These are phyloP conservation scores for Tenebrio molitor DNA, from an alignment of 1,140 invertebrate species.

Conservation along the genomic window DNA sequence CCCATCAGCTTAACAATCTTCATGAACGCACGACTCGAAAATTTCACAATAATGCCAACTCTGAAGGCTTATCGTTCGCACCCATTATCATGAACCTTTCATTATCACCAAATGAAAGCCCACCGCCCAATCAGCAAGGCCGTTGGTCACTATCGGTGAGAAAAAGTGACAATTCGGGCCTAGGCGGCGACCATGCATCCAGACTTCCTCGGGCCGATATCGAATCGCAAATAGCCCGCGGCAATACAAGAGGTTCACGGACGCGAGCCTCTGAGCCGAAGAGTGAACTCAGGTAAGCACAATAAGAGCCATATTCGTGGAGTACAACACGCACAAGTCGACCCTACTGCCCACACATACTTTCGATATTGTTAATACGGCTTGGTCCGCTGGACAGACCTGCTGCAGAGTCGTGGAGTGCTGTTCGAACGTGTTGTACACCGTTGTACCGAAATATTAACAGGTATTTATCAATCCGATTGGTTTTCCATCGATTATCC, in stretches of 20 bases:
- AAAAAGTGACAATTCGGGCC: background rate
- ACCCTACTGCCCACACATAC: conserved; percentile 45
- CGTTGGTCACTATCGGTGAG: no score
- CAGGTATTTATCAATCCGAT: conserved; percentile 5
- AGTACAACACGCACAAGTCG: conserved; percentile 29
- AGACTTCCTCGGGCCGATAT: conserved; percentile 1
- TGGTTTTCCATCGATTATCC: background rate
- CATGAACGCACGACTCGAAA: no score
- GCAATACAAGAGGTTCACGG: conserved; percentile 52
- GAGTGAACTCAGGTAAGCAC: conserved; percentile 40
- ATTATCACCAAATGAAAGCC: no score
- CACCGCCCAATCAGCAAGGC: no score
- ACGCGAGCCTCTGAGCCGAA: conserved; percentile 41
- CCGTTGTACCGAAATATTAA: conserved; percentile 1
- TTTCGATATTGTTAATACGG: conserved; percentile 48
- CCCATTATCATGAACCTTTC: no score
- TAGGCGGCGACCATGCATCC: background rate
- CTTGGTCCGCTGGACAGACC: conserved; percentile 43
- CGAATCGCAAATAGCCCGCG: conserved; percentile 23
- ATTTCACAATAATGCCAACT: no score
- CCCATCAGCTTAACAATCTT: no score
- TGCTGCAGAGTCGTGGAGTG: conserved; percentile 33
- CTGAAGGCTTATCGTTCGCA: no score
- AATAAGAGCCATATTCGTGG: conserved; percentile 50
- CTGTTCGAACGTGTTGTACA: conserved; percentile 35